Evolutionary conservation across 2,113 vertebrate genomes (phyloP), one percentile per base, ranked within the genome.

Genomic region (Narcine bancroftii): DNA sequence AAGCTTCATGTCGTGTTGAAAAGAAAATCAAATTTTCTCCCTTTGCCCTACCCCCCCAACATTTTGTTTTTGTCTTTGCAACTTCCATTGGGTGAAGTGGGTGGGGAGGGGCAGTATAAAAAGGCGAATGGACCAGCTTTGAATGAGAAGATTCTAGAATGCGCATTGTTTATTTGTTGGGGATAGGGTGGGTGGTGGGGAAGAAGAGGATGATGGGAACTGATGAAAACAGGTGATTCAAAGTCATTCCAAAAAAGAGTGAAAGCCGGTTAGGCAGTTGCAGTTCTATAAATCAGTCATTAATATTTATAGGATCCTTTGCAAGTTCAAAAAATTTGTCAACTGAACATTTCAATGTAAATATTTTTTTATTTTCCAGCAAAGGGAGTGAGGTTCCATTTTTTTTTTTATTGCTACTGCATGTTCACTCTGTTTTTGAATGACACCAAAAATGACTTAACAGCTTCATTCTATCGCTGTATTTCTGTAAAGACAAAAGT

Each of bases 391-490:
- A 69, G 65, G 10, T 26, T 71, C 65, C 63, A 71, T 65, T 29
- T 69, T 69, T 36, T n/a, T 36, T 19, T 19, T n/a, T 4, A 81
- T 81, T 65, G 6, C 60, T 33, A 10, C 65, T 91, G 89, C 89
- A 91, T 91, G 65, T 66, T 91, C 89, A 69, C 63, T 66, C 65
- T 91, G 42, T 47, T 91, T 91, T 91, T 45, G 81, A 87, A 87
- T n/a, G n/a, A 87, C 81, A 60, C 81, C 53, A 87, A 87, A 83
- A 87, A 83, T 83, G 26, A 56, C 47, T 89, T 24, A 65, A 47
- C 7, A 9, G 39, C 36, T 91, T 69, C 10, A 69, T 91, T 91
- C 11, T 65, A 45, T 45, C 39, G 56, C 87, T 42, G 24, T n/a
- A 7, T 66, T 66, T 63, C 21, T 89, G 87, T 45, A 39, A 65